These are phyloP conservation scores for Pasiphila rectangulata DNA, from an alignment of 2,888 invertebrate species.

Conservation along the genomic window DNA sequence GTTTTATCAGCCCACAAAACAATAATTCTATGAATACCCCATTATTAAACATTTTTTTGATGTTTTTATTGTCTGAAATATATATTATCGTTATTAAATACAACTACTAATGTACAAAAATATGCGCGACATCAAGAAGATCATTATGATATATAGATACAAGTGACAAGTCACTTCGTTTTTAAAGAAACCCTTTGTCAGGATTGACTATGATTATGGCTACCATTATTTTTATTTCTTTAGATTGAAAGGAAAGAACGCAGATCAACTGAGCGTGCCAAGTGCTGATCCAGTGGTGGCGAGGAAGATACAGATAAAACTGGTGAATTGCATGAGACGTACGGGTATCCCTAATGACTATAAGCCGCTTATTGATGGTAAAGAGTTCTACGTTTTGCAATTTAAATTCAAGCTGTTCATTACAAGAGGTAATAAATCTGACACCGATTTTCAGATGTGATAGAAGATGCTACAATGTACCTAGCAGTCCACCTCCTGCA, in stretches of 20 bases:
- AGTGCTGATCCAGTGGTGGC: constrained; percentile 60
- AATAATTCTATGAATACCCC: no score
- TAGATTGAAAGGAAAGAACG: constrained; percentile 58
- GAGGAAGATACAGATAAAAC: constrained; percentile 66
- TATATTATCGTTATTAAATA: no score
- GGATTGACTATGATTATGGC: not conserved
- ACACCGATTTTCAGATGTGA: constrained; percentile 64
- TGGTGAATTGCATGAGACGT: constrained; percentile 49
- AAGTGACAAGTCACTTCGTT: no score
- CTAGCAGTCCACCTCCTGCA: constrained; percentile 59
- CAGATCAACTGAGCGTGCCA: constrained; percentile 51
- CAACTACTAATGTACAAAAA: no score
- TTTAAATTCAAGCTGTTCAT: no score
- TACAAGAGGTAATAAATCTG: no score
- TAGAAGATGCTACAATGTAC: constrained; percentile 59
- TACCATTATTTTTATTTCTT: constrained; percentile 3
- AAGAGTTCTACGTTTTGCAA: constrained; percentile 14
- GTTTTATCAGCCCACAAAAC: no score
- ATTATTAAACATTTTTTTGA: no score
- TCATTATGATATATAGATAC: no score
- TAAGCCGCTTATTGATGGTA: constrained; percentile 52
- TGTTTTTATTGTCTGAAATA: no score
- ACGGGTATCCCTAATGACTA: constrained; percentile 42
- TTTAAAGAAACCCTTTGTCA: no score
- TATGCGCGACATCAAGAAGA: no score